A percentile compares a stretch with the other conserved stretches of the same genome.
Conservation (phyloP, 1,140 invertebrate species). For the Drosophila melanogaster region Release_6_plus_ISO1_MT NT_033777.3:14052501-14053000, state of each 20-base stretch:
- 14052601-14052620: constrained; percentile 72
- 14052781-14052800: constrained; percentile 44
- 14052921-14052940: no score
- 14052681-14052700: constrained; percentile 56
- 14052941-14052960: no score
- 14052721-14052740: constrained; percentile 73
- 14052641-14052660: constrained; percentile 49
- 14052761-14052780: constrained; percentile 60
- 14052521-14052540: constrained; percentile 22
- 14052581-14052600: constrained; percentile 47
- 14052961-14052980: no score
- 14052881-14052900: background rate
- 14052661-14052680: constrained; percentile 44
- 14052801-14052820: constrained; percentile 19
- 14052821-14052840: background rate
- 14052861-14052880: background rate
- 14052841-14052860: background rate
- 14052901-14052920: background rate
- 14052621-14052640: constrained; percentile 70
- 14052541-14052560: constrained; percentile 71
- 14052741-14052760: constrained; percentile 15
- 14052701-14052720: constrained; percentile 70
- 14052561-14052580: constrained; percentile 54
- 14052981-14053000: no score
- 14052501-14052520: constrained; percentile 31